Evolutionary conservation across 2,113 vertebrate genomes (phyloP).

Genomic region (Glareola pratincola): DNA sequence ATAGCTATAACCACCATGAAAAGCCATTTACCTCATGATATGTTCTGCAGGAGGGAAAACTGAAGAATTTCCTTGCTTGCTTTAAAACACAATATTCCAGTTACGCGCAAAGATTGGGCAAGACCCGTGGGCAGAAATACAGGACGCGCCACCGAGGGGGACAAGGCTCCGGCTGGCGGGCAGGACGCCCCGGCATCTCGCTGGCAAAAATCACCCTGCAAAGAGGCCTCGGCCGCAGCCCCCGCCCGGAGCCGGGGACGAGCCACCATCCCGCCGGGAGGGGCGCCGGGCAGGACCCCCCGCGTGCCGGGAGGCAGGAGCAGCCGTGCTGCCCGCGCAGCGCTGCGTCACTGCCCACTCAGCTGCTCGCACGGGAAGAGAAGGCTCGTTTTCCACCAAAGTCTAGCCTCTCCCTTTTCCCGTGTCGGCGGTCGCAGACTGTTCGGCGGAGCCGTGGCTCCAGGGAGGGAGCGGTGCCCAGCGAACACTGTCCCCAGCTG

Average conservation of each 20-base stretch:
- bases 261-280: rapidly evolving
- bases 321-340: not conserved
- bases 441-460: not conserved
- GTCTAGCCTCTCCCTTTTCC: too few species aligned
- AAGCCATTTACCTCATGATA: not conserved
- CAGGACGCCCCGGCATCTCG: rapidly evolving
- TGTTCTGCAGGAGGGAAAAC: not conserved
- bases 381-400: not conserved
- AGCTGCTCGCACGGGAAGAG: not conserved
- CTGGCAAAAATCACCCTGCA: rapidly evolving
- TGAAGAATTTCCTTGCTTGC: not conserved
- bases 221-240: rapidly evolving
- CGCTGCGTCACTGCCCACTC: rapidly evolving
- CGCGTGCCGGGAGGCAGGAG: not conserved
- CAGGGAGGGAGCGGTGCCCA: rapidly evolving
- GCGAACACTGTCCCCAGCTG: not conserved
- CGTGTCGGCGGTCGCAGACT: rapidly evolving
- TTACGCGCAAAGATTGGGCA: not conserved
- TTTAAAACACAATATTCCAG: not conserved
- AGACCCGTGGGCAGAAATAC: not conserved
- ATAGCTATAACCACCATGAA: not conserved
- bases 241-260: rapidly evolving
- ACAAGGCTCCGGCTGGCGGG: not conserved
- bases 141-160: not conserved
- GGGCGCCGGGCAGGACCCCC: not conserved